Evolutionary conservation across 2,888 invertebrate species (phyloP), one percentile per base, ranked within the genome.

Genomic region (Alviniconcha strummeri): DNA sequence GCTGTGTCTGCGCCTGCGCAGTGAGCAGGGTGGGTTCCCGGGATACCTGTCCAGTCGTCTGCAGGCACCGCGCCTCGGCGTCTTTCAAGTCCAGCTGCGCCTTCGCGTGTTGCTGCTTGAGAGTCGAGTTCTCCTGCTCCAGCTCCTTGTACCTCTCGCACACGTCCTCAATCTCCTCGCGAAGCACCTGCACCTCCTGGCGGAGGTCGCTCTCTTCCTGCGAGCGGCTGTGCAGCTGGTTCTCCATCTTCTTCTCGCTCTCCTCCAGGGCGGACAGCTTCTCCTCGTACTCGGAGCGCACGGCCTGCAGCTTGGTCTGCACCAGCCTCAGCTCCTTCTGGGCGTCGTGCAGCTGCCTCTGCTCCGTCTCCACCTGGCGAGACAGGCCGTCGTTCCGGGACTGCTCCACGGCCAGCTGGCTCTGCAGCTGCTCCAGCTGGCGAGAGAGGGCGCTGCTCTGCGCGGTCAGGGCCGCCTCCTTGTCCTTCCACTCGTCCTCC

Each of bases 221-320:
- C 19, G 69, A 69, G 17, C 83, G 78, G 5, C 13, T 56, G n/a
- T 84, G 78, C 9, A 87, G 64, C 67, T 83, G 76, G 15, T 75
- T 76, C 72, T 84, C 79, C 13, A 85, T 69, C 36, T 83, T 75
- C 57, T 82, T 80, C 75, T 84, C 82, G n/a, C 78, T 74, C 15
- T 84, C 64, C 54, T 85, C 86, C 54, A 76, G 76, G 52, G 84
- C 83, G 0, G 84, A 80, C 8, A 87, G 78, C 57, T 85, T 83
- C n/a, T 86, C 82, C 56, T 90, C 89, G 88, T 89, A 89, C 64
- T 91, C 89, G 60, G 88, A 86, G 84, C 90, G 89, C n/a, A 90
- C 85, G 55, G 90, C 89, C 79, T 90, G 87, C 9, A 90, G 83
- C 86, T 89, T 90, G 74, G 89, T 87, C 79, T 90, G 88, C 57